Conservation (phyloP, 1,140 invertebrate species). For the Drosophila grimshawi region DNA sequence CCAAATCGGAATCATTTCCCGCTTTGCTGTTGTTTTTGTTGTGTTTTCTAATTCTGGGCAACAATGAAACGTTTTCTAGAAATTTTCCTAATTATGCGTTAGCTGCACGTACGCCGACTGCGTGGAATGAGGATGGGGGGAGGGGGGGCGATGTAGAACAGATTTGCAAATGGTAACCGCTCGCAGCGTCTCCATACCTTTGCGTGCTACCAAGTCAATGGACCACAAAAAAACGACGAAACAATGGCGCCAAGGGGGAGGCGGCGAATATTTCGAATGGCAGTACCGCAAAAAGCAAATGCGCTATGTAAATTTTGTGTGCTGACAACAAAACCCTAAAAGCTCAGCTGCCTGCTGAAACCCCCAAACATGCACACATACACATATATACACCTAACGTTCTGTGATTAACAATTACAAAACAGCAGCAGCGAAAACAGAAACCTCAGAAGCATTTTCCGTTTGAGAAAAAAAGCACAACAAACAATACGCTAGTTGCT, state of each 20-base stretch:
- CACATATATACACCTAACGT: conserved; percentile 32
- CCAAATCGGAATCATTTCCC: conserved; percentile 1
- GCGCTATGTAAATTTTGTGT: conserved; percentile 43
- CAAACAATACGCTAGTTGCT: conserved; percentile 23
- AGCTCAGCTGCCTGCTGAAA: background rate
- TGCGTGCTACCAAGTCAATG: conserved; percentile 27
- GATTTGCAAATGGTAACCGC: conserved; percentile 38
- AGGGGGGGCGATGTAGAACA: conserved; percentile 1
- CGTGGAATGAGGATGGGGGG: background rate
- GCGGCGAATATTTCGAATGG: conserved; percentile 25
- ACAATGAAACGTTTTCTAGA: conserved; percentile 56
- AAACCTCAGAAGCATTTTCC: conserved; percentile 45
- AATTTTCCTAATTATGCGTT: conserved; percentile 79
- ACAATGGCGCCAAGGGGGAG: conserved; percentile 27
- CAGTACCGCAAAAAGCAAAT: conserved; percentile 16
- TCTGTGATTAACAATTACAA: conserved; percentile 80
- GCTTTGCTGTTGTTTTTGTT: conserved; percentile 10
- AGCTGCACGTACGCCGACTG: conserved; percentile 59
- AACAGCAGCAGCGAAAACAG: conserved; percentile 49
- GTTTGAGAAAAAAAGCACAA: conserved; percentile 38
- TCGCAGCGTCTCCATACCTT: background rate
- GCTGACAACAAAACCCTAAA: conserved; percentile 32
- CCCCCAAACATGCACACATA: conserved; percentile 11
- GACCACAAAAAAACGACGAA: conserved; percentile 45
- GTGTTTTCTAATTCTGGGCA: conserved; percentile 42